phyloP scores from a whole-genome alignment of 2,888 invertebrate species.

The Salticus scenicus region DNA sequence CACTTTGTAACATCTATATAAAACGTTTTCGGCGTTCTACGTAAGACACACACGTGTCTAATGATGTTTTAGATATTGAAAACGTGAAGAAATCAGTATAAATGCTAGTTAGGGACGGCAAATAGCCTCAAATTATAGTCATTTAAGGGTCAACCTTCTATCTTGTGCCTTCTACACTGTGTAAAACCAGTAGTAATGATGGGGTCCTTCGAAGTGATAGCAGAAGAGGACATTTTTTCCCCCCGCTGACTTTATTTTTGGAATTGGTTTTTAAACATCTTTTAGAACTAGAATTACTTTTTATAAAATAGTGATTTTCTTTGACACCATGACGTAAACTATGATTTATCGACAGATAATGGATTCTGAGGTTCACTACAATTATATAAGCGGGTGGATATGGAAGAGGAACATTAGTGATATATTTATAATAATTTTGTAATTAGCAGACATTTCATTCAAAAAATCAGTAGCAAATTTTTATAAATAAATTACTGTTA shows the following conservation, averaged over 20 bases:
- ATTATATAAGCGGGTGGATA: too few relatives aligned
- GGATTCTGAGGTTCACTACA: too few relatives aligned
- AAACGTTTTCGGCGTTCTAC: not conserved
- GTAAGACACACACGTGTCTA: not conserved
- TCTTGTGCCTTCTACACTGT: conserved; percentile 17
- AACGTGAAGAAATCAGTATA: conserved; percentile 31
- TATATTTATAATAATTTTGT: too few relatives aligned
- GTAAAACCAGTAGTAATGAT: conserved; percentile 52
- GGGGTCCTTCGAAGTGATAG: conserved; percentile 17
- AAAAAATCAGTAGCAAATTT: too few relatives aligned
- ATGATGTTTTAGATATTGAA: conserved; percentile 35
- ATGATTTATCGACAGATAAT: conserved; percentile 7
- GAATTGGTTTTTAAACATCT: not conserved
- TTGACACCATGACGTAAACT: not conserved
- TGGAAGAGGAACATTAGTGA: not conserved
- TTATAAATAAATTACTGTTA: too few relatives aligned
- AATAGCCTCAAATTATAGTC: conserved; percentile 56
- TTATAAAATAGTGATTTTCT: not conserved
- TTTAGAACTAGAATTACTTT: not conserved
- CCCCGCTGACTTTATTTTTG: not conserved
- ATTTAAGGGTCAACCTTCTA: conserved; percentile 30
- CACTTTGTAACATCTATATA: too few relatives aligned
- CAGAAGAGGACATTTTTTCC: not conserved
- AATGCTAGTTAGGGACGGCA: conserved; percentile 36
- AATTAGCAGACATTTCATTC: too few relatives aligned